phyloP scores from a whole-genome alignment of 2,888 invertebrate genomes.

The Rotaria magnacalcarata region DNA sequence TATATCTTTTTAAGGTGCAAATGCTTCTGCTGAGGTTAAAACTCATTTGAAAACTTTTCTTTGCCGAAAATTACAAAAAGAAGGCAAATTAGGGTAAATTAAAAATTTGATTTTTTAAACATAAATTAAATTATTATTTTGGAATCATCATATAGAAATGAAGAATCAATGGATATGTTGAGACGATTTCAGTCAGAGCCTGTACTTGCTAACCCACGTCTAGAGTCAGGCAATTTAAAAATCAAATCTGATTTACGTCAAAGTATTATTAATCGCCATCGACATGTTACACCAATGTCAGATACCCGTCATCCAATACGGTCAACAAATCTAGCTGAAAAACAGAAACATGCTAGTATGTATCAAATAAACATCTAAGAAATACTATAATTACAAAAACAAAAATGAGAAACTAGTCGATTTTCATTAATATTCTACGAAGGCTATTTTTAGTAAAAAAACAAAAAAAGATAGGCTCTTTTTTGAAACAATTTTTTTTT shows the following conservation, averaged over 20 bases:
- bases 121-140: too few species aligned
- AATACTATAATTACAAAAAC: neutral
- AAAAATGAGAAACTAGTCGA: neutral
- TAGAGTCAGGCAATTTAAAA: conserved; percentile 14
- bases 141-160: neutral
- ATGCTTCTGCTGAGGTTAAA: conserved; percentile 22
- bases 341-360: neutral
- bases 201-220: conserved; percentile 16
- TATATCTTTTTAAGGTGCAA: conserved; percentile 4
- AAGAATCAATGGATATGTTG: conserved; percentile 13
- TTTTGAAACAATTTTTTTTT: neutral
- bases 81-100: conserved; percentile 6
- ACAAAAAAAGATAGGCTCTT: neutral
- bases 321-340: neutral
- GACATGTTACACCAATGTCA: neutral
- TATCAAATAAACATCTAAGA: neutral
- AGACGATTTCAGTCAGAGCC: conserved; percentile 31
- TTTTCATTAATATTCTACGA: neutral
- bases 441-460: neutral
- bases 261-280: neutral
- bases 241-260: conserved; percentile 24
- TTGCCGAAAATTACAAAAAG: conserved; percentile 15
- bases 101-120: neutral
- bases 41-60: conserved; percentile 29
- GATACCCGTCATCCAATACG: neutral